A percentile compares a stretch with the other conserved stretches of the same genome.
Evolutionary conservation across 2,888 invertebrate species (phyloP).

Genomic region (Drosophila imparisetae): DNA sequence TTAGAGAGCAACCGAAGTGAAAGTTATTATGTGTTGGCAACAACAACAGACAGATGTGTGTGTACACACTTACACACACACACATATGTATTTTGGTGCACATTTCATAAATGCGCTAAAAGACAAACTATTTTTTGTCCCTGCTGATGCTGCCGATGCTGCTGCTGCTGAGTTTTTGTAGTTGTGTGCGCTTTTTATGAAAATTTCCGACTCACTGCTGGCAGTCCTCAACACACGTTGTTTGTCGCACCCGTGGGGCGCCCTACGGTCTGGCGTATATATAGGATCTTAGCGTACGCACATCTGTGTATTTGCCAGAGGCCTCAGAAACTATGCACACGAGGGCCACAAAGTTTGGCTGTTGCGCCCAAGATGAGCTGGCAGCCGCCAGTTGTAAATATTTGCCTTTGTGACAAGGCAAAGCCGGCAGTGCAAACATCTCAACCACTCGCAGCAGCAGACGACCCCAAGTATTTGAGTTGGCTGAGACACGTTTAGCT

Average conservation of each 20-base stretch:
- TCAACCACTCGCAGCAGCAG: conserved; percentile 40
- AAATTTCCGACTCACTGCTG: conserved; percentile 58
- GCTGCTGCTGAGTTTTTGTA: conserved; percentile 40
- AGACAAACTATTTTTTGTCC: conserved; percentile 55
- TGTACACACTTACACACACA: not conserved
- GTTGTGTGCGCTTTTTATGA: conserved; percentile 71
- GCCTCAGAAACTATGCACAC: conserved; percentile 58
- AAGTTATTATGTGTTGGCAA: conserved; percentile 71
- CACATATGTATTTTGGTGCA: conserved; percentile 52
- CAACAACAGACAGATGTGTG: conserved; percentile 21
- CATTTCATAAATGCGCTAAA: conserved; percentile 75
- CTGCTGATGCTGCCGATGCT: conserved; percentile 3
- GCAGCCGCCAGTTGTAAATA: conserved; percentile 54
- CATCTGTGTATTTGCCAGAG: conserved; percentile 29
- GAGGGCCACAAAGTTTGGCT: conserved; percentile 55
- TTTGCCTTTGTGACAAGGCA: conserved; percentile 70
- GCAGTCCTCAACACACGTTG: conserved; percentile 32
- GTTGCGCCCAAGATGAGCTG: conserved; percentile 5
- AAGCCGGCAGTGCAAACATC: conserved; percentile 60
- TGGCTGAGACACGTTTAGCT: conserved; percentile 34
- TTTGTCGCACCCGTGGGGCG: conserved; percentile 40
- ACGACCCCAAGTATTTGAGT: conserved; percentile 13
- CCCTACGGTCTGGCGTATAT: not conserved
- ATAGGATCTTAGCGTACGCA: conserved; percentile 61
- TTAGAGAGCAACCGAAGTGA: conserved; percentile 68